Conservation (phyloP, 1,140 invertebrate genomes). For the Drosophila pruinosa region DNA sequence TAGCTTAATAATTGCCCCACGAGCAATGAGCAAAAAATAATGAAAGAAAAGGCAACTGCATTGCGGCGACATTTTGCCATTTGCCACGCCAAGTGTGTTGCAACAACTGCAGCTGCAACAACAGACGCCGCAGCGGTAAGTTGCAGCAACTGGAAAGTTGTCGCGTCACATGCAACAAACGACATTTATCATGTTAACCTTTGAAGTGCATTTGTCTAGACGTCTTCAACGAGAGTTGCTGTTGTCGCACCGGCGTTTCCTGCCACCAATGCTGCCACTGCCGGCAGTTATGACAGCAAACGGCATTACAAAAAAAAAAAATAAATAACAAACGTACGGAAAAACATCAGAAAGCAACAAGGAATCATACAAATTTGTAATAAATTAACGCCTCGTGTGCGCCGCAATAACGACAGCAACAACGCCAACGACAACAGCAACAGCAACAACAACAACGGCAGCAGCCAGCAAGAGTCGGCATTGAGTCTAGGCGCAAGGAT, state of each 20-base stretch:
- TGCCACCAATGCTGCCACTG: conserved; percentile 26
- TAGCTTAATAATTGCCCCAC: conserved; percentile 63
- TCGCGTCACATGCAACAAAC: conserved; percentile 75
- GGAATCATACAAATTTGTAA: conserved; percentile 81
- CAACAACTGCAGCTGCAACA: conserved; percentile 48
- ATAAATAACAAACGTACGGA: conserved; percentile 27
- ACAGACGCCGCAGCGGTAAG: conserved; percentile 38
- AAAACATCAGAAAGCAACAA: conserved; percentile 56
- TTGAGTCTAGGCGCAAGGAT: conserved; percentile 55
- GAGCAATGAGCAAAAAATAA: conserved; percentile 8
- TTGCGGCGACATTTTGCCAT: conserved; percentile 55
- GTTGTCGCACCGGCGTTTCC: conserved; percentile 29
- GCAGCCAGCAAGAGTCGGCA: conserved; percentile 31
- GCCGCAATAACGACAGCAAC: conserved; percentile 46
- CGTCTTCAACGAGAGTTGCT: conserved; percentile 72
- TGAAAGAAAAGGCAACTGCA: conserved; percentile 53
- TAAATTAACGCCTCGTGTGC: conserved; percentile 76
- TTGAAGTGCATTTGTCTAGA: conserved; percentile 81
- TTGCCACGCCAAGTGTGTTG: conserved; percentile 51
- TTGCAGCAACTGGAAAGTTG: conserved; percentile 66
- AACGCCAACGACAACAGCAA: conserved; percentile 41
- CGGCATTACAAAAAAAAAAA: conserved; percentile 18
- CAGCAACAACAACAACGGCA: conserved; percentile 25
- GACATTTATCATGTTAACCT: conserved; percentile 82
- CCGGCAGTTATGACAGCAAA: conserved; percentile 48